A percentile compares a stretch with the other conserved stretches of the same genome.
Evolutionary conservation across 2,113 vertebrate genomes (phyloP).

Genomic region (Eudyptes chrysolophus): DNA sequence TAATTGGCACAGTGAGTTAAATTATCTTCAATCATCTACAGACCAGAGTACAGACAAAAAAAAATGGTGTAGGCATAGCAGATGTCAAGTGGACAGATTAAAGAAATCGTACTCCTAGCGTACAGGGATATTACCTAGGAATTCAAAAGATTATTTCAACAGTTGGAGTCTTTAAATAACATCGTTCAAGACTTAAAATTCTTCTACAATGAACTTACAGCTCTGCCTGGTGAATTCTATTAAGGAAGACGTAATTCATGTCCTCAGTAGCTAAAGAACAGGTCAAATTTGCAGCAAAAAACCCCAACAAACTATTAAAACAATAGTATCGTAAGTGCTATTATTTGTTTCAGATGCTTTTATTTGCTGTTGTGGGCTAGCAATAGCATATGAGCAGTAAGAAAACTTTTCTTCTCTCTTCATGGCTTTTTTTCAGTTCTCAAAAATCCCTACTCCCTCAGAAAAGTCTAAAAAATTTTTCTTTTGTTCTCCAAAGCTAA

Average conservation of each 20-base stretch:
- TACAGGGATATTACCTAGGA: neutral
- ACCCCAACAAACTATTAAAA: neutral
- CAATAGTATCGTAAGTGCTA: neutral
- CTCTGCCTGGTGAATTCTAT: neutral
- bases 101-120: neutral
- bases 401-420: neutral
- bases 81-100: neutral
- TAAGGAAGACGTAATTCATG: neutral
- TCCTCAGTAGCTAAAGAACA: neutral
- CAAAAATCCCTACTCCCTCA: neutral
- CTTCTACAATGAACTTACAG: neutral
- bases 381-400: neutral
- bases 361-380: neutral
- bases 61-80: neutral
- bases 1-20: neutral
- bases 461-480: neutral
- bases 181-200: neutral
- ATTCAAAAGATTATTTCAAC: neutral
- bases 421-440: neutral
- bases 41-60: neutral
- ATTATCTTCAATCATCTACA: neutral
- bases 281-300: neutral
- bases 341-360: neutral
- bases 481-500: neutral
- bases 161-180: neutral